Percentiles rank a stretch among this genome's conserved stretches.
Conservation (phyloP, 2,888 invertebrate species). For the Autographa gamma region DNA sequence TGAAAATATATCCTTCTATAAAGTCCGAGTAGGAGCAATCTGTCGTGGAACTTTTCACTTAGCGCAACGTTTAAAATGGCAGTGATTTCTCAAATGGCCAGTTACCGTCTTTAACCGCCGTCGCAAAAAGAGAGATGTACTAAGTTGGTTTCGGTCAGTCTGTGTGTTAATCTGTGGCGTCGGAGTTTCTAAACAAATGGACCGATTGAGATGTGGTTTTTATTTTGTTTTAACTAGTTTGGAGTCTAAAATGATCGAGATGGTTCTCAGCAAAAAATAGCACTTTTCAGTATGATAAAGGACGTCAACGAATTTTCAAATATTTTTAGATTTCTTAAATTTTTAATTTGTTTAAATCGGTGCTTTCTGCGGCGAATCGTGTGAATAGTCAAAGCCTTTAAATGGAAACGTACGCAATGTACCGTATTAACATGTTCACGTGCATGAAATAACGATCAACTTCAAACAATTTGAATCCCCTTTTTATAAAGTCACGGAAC, state of each 20-base stretch:
- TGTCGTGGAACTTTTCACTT: conserved; percentile 55
- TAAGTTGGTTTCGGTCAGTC: too few relatives aligned
- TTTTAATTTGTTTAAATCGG: conserved; percentile 46
- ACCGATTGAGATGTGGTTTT: too few relatives aligned
- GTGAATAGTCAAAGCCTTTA: conserved; percentile 55
- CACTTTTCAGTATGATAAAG: too few relatives aligned
- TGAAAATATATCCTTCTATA: conserved; percentile 64
- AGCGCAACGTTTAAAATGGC: conserved; percentile 51
- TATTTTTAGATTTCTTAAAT: too few relatives aligned
- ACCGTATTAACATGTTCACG: conserved; percentile 52
- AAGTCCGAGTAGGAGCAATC: conserved; percentile 50
- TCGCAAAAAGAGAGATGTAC: too few relatives aligned
- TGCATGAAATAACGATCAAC: conserved; percentile 55
- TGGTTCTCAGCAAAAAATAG: too few relatives aligned
- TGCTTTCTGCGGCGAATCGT: conserved; percentile 44
- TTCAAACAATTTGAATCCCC: conserved; percentile 53
- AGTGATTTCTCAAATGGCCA: conserved; percentile 58
- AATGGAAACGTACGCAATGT: conserved; percentile 51
- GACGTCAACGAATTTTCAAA: too few relatives aligned
- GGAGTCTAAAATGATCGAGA: too few relatives aligned
- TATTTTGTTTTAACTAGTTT: too few relatives aligned
- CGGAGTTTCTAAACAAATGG: too few relatives aligned
- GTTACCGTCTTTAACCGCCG: conserved; percentile 36
- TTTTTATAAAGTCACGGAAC: conserved; percentile 42
- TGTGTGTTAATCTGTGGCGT: too few relatives aligned